These are phyloP conservation scores for Drosophila parthenogenetica DNA, from an alignment of 2,888 invertebrate genomes.

Conservation along the genomic window DNA sequence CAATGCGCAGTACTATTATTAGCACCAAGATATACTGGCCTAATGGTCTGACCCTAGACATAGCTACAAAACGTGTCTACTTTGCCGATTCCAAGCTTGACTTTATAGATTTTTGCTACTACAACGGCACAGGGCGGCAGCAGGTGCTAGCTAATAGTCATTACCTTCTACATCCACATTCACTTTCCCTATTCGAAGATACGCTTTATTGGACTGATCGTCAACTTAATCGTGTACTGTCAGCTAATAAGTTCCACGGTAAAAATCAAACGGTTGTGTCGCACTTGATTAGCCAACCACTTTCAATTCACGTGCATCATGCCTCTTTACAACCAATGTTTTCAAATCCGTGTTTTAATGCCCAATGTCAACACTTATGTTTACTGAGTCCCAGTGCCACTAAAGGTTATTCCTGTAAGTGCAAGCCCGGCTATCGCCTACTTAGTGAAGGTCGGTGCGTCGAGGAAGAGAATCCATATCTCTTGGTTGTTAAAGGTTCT, in stretches of 20 bases:
- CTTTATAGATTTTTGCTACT: conserved; percentile 98
- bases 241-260: conserved; percentile 96
- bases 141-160: conserved; percentile 95
- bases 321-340: conserved; percentile 95
- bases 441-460: conserved; percentile 89
- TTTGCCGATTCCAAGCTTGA: conserved; percentile 99
- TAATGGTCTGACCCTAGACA: conserved; percentile 97
- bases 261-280: conserved; percentile 96
- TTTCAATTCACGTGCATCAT: conserved; percentile 98
- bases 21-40: conserved; percentile 99
- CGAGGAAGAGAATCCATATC: conserved; percentile 94
- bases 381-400: conserved; percentile 91
- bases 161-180: conserved; percentile 97
- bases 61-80: conserved; percentile 96
- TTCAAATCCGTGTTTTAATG: conserved; percentile 90
- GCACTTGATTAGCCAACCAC: conserved; percentile 96
- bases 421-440: conserved; percentile 93
- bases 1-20: conserved; percentile 92
- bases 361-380: conserved; percentile 95
- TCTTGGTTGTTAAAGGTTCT: conserved; percentile 95
- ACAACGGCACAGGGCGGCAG: conserved; percentile 95
- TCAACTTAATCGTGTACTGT: conserved; percentile 94
- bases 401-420: conserved; percentile 93
- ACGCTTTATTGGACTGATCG: conserved; percentile 98
- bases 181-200: conserved; percentile 97